Evolutionary conservation across 2,797 vertebrate species (phyloP).

Genomic region (Mionectes olivaceus): DNA sequence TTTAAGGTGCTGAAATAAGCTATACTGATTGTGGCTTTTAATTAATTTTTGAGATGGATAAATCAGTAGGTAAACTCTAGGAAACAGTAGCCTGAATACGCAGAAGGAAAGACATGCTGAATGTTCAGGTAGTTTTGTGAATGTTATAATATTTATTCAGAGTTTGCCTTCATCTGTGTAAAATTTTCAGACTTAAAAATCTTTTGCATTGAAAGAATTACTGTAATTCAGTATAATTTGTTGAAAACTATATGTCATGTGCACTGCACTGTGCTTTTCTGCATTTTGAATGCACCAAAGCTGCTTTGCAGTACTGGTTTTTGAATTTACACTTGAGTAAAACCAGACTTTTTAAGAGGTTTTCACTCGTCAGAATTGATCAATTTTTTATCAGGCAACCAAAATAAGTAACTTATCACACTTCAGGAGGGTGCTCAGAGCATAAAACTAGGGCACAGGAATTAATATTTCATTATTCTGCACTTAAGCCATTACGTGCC

Average conservation of each 20-base stretch:
- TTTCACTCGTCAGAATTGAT: slow-evolving; percentile 64
- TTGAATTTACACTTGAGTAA: slow-evolving; percentile 51
- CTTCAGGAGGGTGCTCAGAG: slow-evolving; percentile 22
- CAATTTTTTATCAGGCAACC: slow-evolving; percentile 75
- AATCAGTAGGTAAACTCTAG: not conserved
- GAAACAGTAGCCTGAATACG: not conserved
- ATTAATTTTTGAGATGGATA: not conserved
- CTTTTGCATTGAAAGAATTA: not conserved
- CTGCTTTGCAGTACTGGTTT: not conserved
- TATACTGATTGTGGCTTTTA: not conserved
- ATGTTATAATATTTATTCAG: not conserved
- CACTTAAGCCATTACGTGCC: slow-evolving; percentile 4
- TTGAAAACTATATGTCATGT: slow-evolving; percentile 39
- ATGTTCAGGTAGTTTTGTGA: not conserved
- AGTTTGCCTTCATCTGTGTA: not conserved
- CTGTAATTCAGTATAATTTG: slow-evolving; percentile 19
- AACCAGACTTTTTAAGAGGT: slow-evolving; percentile 55
- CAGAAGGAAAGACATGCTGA: not conserved
- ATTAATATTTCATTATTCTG: slow-evolving; percentile 75
- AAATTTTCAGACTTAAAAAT: not conserved
- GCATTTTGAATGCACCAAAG: not conserved
- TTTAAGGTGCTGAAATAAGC: not conserved
- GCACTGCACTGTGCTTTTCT: not conserved
- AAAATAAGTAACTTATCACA: slow-evolving; percentile 62
- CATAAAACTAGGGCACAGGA: slow-evolving; percentile 50